These are phyloP conservation scores for Grus americana DNA, from an alignment of 2,113 vertebrate genomes.

Conservation along the genomic window DNA sequence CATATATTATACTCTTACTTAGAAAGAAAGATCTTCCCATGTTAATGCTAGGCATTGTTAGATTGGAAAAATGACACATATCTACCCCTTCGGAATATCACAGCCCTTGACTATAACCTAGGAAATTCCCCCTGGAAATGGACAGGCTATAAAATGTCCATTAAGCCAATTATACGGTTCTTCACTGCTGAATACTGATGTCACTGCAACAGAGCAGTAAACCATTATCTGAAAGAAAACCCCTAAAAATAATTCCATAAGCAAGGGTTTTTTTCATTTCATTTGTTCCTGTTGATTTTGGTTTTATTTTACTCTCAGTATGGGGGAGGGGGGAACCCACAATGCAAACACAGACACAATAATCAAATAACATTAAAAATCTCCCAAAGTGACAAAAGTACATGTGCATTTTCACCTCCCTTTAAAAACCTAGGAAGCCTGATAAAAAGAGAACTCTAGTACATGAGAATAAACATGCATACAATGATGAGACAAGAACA, in stretches of 20 bases:
- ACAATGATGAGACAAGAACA: background rate
- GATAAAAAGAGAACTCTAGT: background rate
- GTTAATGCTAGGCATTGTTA: background rate
- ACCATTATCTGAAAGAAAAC: background rate
- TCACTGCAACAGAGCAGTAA: background rate
- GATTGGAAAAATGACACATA: background rate
- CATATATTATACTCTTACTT: background rate
- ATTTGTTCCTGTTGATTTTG: background rate
- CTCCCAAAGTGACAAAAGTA: background rate
- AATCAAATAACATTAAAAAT: background rate
- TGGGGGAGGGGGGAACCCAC: background rate
- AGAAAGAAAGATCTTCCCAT: background rate
- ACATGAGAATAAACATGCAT: background rate
- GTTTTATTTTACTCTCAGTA: background rate
- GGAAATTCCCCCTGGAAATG: background rate
- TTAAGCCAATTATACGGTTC: background rate
- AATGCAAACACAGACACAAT: background rate
- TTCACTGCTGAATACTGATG: background rate
- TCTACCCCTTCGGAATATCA: background rate
- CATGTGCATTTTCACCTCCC: background rate
- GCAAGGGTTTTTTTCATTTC: background rate
- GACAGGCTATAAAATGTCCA: background rate
- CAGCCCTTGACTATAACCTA: background rate
- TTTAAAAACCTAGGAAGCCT: background rate
- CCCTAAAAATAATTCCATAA: background rate